Evolutionary conservation across 2,797 vertebrate genomes (phyloP).

Genomic region (Clamator glandarius): DNA sequence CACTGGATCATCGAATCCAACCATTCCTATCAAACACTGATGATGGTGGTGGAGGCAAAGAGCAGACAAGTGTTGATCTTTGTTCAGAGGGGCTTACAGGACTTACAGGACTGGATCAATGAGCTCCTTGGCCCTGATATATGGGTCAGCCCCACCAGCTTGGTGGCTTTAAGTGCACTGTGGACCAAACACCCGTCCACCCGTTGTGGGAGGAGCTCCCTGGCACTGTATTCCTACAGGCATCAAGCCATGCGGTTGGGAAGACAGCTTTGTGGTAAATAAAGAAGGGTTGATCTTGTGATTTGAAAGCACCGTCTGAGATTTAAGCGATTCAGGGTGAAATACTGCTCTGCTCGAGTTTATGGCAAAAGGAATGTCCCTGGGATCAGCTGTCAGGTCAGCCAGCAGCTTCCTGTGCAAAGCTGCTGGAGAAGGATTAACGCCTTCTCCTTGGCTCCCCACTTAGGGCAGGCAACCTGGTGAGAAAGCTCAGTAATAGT

Average conservation of each 20-base stretch:
- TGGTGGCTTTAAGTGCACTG: background rate
- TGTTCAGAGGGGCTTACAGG: accelerated
- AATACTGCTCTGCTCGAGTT: background rate
- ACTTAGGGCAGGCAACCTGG: background rate
- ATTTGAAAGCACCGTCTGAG: background rate
- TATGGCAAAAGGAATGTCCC: background rate
- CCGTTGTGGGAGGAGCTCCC: background rate
- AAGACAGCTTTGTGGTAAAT: background rate
- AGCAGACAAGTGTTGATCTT: background rate
- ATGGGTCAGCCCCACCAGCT: background rate
- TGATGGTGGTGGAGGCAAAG: accelerated
- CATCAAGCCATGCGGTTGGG: background rate
- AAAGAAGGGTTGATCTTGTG: background rate
- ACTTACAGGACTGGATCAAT: accelerated
- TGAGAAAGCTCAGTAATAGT: background rate
- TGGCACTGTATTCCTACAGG: background rate
- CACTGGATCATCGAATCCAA: too few species aligned
- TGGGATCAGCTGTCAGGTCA: background rate
- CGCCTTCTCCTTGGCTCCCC: background rate
- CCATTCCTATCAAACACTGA: too few species aligned
- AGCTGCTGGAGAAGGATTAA: background rate
- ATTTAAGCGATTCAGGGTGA: background rate
- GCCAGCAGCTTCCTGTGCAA: background rate
- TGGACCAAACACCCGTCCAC: too few species aligned
- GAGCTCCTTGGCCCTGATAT: background rate